Conservation (phyloP, 2,797 vertebrate species). For the Bovichtus diacanthus region DNA sequence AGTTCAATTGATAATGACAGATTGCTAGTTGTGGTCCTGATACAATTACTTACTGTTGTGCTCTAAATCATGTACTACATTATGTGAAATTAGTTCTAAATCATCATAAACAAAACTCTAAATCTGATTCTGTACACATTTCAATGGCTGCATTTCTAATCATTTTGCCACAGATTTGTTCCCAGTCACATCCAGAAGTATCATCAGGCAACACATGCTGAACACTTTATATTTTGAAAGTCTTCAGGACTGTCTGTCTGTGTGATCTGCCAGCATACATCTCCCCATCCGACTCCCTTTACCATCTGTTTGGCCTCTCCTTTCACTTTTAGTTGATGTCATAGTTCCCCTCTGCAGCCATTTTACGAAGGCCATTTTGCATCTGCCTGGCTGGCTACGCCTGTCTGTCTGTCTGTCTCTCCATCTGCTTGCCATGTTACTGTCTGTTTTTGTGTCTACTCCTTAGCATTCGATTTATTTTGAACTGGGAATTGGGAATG, state of each 20-base stretch:
- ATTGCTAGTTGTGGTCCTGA: neutral
- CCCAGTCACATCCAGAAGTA: constrained; percentile 15
- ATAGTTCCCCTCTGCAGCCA: constrained; percentile 47
- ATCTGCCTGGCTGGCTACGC: constrained; percentile 45
- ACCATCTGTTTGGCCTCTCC: constrained; percentile 65
- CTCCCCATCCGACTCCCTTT: constrained; percentile 50
- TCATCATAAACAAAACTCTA: neutral
- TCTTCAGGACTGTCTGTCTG: constrained; percentile 42
- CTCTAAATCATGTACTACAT: neutral
- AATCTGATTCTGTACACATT: neutral
- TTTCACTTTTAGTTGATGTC: constrained; percentile 59
- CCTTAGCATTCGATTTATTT: constrained; percentile 50
- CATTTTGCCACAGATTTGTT: constrained; percentile 5
- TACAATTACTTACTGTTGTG: neutral
- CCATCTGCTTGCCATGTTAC: constrained; percentile 41
- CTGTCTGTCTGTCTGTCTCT: constrained; percentile 46
- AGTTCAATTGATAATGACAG: neutral
- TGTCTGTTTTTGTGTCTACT: constrained; percentile 46
- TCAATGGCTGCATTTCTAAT: neutral
- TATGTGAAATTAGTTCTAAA: neutral
- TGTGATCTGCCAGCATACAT: constrained; percentile 52
- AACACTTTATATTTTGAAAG: constrained; percentile 24
- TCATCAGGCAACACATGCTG: constrained; percentile 17
- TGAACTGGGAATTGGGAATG: constrained; percentile 61
- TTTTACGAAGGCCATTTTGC: constrained; percentile 54